Evolutionary conservation across 2,888 invertebrate genomes (phyloP).

Genomic region (Nymphalis polychloros): DNA sequence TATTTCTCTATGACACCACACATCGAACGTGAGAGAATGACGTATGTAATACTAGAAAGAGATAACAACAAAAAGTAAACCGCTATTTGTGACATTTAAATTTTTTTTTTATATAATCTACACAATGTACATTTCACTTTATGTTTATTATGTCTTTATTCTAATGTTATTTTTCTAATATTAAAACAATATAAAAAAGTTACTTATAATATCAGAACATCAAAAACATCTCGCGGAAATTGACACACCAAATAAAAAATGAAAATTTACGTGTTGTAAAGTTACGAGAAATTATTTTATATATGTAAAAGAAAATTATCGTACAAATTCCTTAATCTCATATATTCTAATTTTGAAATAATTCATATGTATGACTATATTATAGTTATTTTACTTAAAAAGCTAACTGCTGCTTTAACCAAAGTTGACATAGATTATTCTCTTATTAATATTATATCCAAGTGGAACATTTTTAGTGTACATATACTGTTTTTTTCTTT

Average conservation of each 20-base stretch:
- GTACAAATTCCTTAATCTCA: neutral
- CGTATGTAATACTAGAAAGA: slow-evolving; percentile 48
- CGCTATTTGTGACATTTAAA: slow-evolving; percentile 11
- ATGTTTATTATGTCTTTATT: neutral
- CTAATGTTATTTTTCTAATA: too few species aligned
- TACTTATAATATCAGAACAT: neutral
- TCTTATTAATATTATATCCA: neutral
- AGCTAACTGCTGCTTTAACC: too few species aligned
- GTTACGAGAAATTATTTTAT: neutral
- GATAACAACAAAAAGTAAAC: slow-evolving; percentile 30
- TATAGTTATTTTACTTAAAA: neutral
- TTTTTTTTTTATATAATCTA: neutral
- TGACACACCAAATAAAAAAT: neutral
- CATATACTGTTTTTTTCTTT: too few species aligned
- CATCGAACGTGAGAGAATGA: slow-evolving; percentile 79
- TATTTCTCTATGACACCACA: slow-evolving; percentile 74
- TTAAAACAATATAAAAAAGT: too few species aligned
- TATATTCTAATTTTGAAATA: neutral
- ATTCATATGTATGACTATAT: neutral
- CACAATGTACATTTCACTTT: neutral
- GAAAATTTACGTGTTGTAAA: neutral
- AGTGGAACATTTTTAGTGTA: too few species aligned
- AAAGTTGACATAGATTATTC: too few species aligned
- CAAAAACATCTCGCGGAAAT: neutral
- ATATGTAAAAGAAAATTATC: neutral